Conservation (phyloP, 2,888 invertebrate genomes). For the Masnerella sp. region DNA sequence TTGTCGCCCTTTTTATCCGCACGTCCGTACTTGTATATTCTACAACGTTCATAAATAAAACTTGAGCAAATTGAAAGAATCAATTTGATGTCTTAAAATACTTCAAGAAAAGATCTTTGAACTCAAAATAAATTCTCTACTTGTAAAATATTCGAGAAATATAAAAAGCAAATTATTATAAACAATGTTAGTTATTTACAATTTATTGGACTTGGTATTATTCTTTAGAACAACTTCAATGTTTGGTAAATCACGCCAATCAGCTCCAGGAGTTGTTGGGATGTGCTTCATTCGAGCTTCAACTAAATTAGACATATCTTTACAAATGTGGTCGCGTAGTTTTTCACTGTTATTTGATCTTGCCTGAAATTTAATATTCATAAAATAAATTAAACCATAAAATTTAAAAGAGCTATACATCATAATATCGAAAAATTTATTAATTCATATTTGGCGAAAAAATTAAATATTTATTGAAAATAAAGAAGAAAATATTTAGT, state of each 20-base stretch:
- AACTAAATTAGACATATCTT: slow-evolving; percentile 89
- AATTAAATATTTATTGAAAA: too few species aligned
- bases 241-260: slow-evolving; percentile 93
- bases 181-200: slow-evolving; percentile 75
- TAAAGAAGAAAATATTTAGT: too few species aligned
- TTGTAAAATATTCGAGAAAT: too few species aligned
- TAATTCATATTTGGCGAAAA: too few species aligned
- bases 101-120: not conserved
- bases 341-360: slow-evolving; percentile 81
- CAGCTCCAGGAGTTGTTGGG: slow-evolving; percentile 86
- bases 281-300: slow-evolving; percentile 87
- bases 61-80: too few species aligned
- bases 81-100: too few species aligned
- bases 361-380: slow-evolving; percentile 75
- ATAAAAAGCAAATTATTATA: not conserved
- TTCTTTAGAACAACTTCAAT: slow-evolving; percentile 83
- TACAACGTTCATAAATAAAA: too few species aligned
- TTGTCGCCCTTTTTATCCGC: slow-evolving; percentile 80
- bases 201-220: slow-evolving; percentile 82
- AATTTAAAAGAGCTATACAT: not conserved
- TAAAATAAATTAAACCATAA: slow-evolving; percentile 2
- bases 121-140: not conserved
- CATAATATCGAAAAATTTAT: too few species aligned
- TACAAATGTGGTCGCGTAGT: slow-evolving; percentile 87
- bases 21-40: slow-evolving; percentile 77